These are phyloP conservation scores for Danio rerio DNA, from an alignment of 2,113 vertebrate species.

Conservation along the genomic window DNA sequence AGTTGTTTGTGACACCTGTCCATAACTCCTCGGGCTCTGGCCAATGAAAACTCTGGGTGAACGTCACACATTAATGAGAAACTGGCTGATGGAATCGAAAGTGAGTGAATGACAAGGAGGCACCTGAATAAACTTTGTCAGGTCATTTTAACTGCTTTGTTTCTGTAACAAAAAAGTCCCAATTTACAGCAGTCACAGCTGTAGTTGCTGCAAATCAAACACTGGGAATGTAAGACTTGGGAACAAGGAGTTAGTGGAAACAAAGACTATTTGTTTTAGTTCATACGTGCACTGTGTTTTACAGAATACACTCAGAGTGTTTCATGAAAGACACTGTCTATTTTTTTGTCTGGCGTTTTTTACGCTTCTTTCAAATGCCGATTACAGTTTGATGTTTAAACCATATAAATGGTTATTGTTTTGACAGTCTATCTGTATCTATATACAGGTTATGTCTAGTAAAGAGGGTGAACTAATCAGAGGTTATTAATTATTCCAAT, in stretches of 20 bases:
- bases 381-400: too few species aligned
- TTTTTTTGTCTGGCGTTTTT: too few species aligned
- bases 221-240: neutral
- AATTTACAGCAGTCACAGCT: conserved; percentile 29
- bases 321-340: too few species aligned
- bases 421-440: too few species aligned
- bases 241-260: neutral
- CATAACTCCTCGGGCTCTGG: conserved; percentile 42
- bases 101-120: conserved; percentile 15
- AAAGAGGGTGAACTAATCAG: too few species aligned
- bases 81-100: conserved; percentile 28
- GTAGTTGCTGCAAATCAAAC: conserved; percentile 27
- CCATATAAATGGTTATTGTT: too few species aligned
- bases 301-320: too few species aligned
- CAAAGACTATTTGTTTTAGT: too few species aligned
- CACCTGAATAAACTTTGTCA: conserved; percentile 32
- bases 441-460: too few species aligned
- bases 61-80: conserved; percentile 20
- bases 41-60: conserved; percentile 37
- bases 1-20: conserved; percentile 58
- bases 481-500: too few species aligned
- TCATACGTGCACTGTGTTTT: too few species aligned
- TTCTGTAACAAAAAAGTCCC: conserved; percentile 43
- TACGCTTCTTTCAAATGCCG: too few species aligned
- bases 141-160: conserved; percentile 39